Conservation (phyloP, 2,113 vertebrate species). For the Caloenas nicobarica region DNA sequence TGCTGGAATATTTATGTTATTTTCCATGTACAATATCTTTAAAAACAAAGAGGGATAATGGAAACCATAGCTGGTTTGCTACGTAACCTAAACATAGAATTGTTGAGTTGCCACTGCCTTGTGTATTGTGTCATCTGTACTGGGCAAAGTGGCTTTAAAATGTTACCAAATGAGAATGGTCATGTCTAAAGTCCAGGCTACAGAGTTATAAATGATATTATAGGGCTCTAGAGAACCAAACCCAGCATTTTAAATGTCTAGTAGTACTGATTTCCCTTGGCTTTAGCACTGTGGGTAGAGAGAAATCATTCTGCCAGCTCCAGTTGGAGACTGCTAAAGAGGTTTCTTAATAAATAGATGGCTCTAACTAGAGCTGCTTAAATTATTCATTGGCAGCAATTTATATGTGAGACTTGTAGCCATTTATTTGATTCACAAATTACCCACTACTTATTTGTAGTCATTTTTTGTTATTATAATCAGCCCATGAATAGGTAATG, state of each 20-base stretch:
- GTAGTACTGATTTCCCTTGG: slow-evolving; percentile 17
- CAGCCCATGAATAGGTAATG: background rate
- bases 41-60: background rate
- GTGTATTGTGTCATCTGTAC: background rate
- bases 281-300: background rate
- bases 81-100: background rate
- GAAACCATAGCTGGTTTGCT: background rate
- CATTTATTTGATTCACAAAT: slow-evolving; percentile 37
- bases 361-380: background rate
- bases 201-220: background rate
- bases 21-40: background rate
- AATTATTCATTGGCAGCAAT: slow-evolving; percentile 37
- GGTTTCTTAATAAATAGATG: slow-evolving; percentile 3
- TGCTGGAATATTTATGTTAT: background rate
- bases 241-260: background rate
- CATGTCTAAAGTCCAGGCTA: background rate
- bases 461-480: slow-evolving; percentile 17
- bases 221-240: background rate
- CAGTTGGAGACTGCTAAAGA: background rate
- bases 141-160: background rate
- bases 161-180: background rate
- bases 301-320: slow-evolving; percentile 1
- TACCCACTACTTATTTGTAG: background rate
- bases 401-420: background rate
- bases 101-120: background rate